Evolutionary conservation across 2,797 vertebrate genomes (phyloP), one percentile per base, ranked within the genome.

Genomic region (Etheostoma nigrum): DNA sequence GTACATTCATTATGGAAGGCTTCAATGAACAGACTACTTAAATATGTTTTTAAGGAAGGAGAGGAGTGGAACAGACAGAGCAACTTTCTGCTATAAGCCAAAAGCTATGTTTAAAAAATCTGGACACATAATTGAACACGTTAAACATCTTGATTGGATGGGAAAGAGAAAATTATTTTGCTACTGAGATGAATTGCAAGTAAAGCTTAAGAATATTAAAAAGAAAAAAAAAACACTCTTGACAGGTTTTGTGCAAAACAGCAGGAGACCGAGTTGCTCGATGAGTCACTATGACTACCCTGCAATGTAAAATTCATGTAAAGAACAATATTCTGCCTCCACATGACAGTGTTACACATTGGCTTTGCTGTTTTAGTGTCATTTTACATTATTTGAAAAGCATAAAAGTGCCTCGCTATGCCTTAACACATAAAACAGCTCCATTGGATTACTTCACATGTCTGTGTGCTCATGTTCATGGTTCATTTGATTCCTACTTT

Each of bases 381-480:
- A 91, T 89, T 91, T 92, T 89, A 84, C 79, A 92, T 94, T 92
- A 92, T 75, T 88, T 87, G 83, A 86, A 87, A 90, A 89, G 92
- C 92, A 91, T 90, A 89, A 89, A 90, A 89, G 83, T 86, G 84
- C 67, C 68, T 79, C 40, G 72, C 78, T 78, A 70, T 51, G 78
- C 82, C 68, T 81, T 74, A 83, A 87, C 68, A 76, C 64, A 81
- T 68, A 76, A 81, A 85, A 83, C 82, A 88, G 82, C 90, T 86
- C 80, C 66, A 63, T 18, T 80, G 92, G 89, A 92, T 94, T 92
- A 92, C 80, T 84, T 89, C 72, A 79, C 75, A 79, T 88, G 85
- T 86, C 75, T 85, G 79, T 77, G 77, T 69, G 74, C 78, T 62
- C 21, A 1, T 49, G 59, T 91, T 92, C 92, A 93, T 85, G 89